Evolutionary conservation across 2,113 vertebrate species (phyloP), one percentile per base, ranked within the genome.

Genomic region (Polyodon spathula): DNA sequence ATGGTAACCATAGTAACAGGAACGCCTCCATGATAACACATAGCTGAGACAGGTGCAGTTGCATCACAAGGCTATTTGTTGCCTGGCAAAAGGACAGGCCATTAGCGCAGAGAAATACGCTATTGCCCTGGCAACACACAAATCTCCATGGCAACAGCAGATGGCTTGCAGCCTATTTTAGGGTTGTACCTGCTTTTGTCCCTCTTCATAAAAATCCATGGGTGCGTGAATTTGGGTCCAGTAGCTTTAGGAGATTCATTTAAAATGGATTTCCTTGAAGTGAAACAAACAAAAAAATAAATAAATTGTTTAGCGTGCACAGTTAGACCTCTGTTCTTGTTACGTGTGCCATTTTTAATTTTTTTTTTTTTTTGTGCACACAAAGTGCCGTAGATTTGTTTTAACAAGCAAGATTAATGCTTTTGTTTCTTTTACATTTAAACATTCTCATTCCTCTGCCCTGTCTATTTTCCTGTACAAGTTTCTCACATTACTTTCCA

Each of bases 51-150:
- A 84, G 75, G 63, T 87, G 89, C 88, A 77, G 84, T 83, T 79
- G 81, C 87, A 78, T 88, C 81, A 80, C 82, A 76, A 84, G 85
- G 74, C 84, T 79, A 84, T 85, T 89, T 89, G 86, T 89, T 81
- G 87, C 84, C 84, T 84, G 88, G 84, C 87, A 81, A 83, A 82
- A 86, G 89, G 88, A 85, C 85, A 89, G 89, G 83, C 89, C 86
- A 85, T 86, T 87, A 89, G 86, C 80, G 80, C 85, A 77, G 81
- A 76, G 85, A 87, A 86, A 85, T 85, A 88, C 77, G 78, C 85
- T 79, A 90, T 93, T 84, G 83, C 90, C 88, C 77, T 83, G 89
- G 90, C 78, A 88, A 93, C 89, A 78, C 82, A 80, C 83, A 85
- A 84, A 77, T 88, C 82, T 73, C 81, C 88, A 77, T 85, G 72